Base-by-base conservation (phyloP, 2,113 vertebrate genomes). In the Muntiacus reevesi region DNA sequence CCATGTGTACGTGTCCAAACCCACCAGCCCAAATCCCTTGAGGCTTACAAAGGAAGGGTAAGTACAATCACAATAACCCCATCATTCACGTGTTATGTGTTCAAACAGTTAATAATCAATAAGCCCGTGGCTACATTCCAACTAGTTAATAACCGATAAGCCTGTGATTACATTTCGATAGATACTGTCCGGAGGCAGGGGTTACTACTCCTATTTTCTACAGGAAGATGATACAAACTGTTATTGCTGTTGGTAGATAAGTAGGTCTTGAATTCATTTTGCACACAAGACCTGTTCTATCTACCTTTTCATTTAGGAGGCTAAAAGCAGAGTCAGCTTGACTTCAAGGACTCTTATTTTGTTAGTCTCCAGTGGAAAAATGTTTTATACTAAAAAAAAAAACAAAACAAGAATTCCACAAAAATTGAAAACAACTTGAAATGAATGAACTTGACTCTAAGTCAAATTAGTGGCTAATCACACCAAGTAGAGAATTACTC, bases 281-380 rank as follows among this genome's bases (percentile, higher is more conserved):
- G n/a, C 90, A 98, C 97, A 86, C 98, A 99, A 99, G 98, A 98
- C 99, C 99, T 99, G 99, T 99, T 99, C 99, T 95, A 98, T 98
- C 97, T 94, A 99, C 99, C 98, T 62, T 92, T 99, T 98, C 84
- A 57, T 99, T 64, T 99, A 98, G 99, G 99, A 99, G 99, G 99
- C 98, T 98, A 98, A 99, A 98, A 98, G 97, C 98, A 97, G 98
- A 98, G 96, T 89, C 99, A 97, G 94, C 95, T 97, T 94, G 52
- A 95, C 96, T 98, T 95, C 92, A 99, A 96, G 98, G 98, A 98
- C 98, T 98, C 99, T 96, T 96, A 97, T 99, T 99, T 99, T 99
- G 99, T 99, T 99, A 98, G 98, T 99, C 99, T 99, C 99, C 99
- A 98, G 57, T 86, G 57, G 36, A 95, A 94, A 17, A 40, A 47